These are phyloP conservation scores for Microctonus hyperodae DNA, from an alignment of 2,888 invertebrate genomes.

Conservation along the genomic window DNA sequence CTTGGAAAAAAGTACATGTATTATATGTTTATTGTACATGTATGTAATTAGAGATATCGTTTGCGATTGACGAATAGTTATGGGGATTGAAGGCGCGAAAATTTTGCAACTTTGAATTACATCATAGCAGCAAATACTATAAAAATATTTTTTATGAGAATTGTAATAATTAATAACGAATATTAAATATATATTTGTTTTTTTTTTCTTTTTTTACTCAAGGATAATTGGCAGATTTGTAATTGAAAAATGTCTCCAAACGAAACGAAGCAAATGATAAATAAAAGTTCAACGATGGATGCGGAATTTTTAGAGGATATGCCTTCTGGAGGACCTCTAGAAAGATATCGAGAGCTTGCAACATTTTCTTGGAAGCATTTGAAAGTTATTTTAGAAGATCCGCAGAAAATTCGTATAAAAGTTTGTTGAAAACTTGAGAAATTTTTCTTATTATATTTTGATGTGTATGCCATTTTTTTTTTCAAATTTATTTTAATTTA, in stretches of 20 bases:
- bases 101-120: not conserved
- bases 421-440: slow-evolving; percentile 53
- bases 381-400: slow-evolving; percentile 66
- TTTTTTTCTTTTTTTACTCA: not conserved
- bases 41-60: not conserved
- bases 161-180: not conserved
- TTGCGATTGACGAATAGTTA: not conserved
- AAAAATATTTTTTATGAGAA: not conserved
- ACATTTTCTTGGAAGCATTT: slow-evolving; percentile 69
- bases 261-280: not conserved
- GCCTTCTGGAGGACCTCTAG: slow-evolving; percentile 64
- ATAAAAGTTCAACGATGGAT: slow-evolving; percentile 38
- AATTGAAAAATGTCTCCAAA: slow-evolving; percentile 2
- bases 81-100: not conserved
- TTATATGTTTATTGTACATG: not conserved
- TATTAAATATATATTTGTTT: not conserved
- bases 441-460: not conserved
- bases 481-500: not conserved
- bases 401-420: slow-evolving; percentile 66
- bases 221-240: not conserved
- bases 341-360: slow-evolving; percentile 65
- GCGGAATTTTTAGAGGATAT: slow-evolving; percentile 50
- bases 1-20: not conserved
- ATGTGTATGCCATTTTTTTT: not conserved
- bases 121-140: not conserved